These are phyloP conservation scores for Xestoiulus laeticollis DNA, from an alignment of 2,888 invertebrate species.

Conservation along the genomic window DNA sequence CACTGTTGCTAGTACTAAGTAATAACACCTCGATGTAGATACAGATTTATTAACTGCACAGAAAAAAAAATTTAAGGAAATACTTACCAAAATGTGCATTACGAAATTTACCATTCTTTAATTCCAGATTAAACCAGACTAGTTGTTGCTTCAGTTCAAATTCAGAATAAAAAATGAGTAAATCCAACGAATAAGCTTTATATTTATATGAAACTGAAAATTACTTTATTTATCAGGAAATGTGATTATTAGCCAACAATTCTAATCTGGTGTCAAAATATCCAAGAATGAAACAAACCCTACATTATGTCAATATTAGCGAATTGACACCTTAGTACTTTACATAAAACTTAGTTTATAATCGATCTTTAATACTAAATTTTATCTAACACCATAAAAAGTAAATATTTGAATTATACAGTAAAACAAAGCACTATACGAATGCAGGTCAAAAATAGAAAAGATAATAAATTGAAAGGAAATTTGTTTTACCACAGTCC, in stretches of 20 bases:
- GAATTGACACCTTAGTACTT: no score
- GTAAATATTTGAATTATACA: background rate
- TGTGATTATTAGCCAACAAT: background rate
- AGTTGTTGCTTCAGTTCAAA: background rate
- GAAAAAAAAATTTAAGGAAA: no score
- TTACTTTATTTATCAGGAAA: background rate
- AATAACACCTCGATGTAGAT: no score
- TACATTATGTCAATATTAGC: no score
- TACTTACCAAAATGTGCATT: background rate
- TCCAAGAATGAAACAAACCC: no score
- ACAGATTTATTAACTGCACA: no score
- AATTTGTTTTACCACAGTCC: no score
- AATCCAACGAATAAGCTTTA: background rate
- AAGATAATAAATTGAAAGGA: no score
- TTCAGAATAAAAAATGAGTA: background rate
- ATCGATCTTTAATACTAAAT: background rate
- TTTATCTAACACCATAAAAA: background rate
- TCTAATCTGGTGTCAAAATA: no score
- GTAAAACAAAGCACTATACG: background rate
- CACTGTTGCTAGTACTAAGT: no score
- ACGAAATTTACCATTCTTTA: background rate
- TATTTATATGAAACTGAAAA: background rate
- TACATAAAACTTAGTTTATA: no score
- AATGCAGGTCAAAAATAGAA: no score
- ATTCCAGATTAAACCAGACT: background rate